Base-by-base conservation (phyloP, 2,113 vertebrate genomes). In the Guaruba guarouba region DNA sequence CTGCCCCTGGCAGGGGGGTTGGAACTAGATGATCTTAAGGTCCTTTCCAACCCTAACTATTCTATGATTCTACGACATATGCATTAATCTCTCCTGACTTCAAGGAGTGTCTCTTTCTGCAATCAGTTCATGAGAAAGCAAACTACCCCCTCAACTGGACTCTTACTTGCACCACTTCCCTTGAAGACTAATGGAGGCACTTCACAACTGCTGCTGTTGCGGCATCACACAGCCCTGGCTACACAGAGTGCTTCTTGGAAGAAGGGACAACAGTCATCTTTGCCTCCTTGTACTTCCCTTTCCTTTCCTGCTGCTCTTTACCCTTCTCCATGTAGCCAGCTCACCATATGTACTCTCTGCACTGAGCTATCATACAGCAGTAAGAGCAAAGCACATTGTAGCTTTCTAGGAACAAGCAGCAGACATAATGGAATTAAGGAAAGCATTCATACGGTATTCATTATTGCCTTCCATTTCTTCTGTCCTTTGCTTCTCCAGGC, bases 301-400 rank as follows among this genome's bases (percentile, higher is more conserved):
- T 59, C 37, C 61, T 61, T 28, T 7, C 22, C 28, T 78, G 16
- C 55, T 51, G 46, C 44, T 44, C 75, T 44, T 46, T 48, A 35
- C 20, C 28, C 33, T 49, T n/a, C 59, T 44, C 66, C 52, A 17
- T 41, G 46, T 49, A 43, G 22, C 8, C 1, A 0, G 22, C 33
- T n/a, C 2, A 6, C 17, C 2, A 0, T 1, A 24, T 4, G 18
- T 2, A 2, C 11, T 0, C 52, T 18, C 74, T 35, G 49, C 64
- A 7, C 48, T 6, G 52, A 67, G 28, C 44, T 37, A 10, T 23
- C 9, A 2, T 0, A 1, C 48, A 35, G 25, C 2, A 1, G 29
- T 1, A 2, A 39, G 20, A 66, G 64, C 14, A 67, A 83, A 84
- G 37, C 9, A 2, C 20, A 3, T 2, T 7, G 13, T 2, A 52